Evolutionary conservation across 1,140 invertebrate genomes (phyloP).

Genomic region (Mylabris phalerata): DNA sequence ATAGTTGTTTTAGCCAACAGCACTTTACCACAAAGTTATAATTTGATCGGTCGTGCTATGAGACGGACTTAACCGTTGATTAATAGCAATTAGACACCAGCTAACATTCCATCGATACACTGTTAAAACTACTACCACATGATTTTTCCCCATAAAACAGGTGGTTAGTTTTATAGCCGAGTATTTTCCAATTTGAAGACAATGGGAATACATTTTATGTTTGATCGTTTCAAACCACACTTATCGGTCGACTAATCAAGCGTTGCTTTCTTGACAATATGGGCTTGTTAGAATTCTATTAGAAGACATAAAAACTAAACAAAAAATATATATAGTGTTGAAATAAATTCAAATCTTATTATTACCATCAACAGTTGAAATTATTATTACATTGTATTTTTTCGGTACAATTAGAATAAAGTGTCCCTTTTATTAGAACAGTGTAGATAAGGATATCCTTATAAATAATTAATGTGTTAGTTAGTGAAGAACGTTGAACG

Average conservation of each 20-base stretch:
- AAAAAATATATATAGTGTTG: too few species aligned
- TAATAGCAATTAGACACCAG: constrained; percentile 34
- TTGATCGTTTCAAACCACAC: constrained; percentile 4
- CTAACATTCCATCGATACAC: constrained; percentile 12
- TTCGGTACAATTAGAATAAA: too few species aligned
- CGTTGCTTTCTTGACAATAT: constrained; percentile 3
- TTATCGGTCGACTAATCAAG: constrained; percentile 10
- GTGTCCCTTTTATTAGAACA: not conserved
- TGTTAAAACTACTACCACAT: constrained; percentile 1
- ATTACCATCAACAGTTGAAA: too few species aligned
- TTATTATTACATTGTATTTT: too few species aligned
- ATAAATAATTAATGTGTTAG: constrained; percentile 7
- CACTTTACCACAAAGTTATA: constrained; percentile 35
- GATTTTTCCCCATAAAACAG: too few species aligned
- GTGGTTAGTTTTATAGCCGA: too few species aligned
- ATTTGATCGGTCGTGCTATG: constrained; percentile 41
- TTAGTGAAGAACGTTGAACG: constrained; percentile 3
- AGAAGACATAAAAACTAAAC: too few species aligned
- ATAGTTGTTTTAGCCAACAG: constrained; percentile 28
- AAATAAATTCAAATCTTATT: too few species aligned
- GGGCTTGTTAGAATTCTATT: too few species aligned
- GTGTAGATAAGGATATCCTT: constrained; percentile 6
- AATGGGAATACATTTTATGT: too few species aligned
- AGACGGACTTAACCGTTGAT: constrained; percentile 39
- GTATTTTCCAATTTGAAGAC: too few species aligned